These are phyloP conservation scores for Pelagia noctiluca DNA, from an alignment of 30 jellyfish, hydroid and myxozoan genomes.

Conservation along the genomic window DNA sequence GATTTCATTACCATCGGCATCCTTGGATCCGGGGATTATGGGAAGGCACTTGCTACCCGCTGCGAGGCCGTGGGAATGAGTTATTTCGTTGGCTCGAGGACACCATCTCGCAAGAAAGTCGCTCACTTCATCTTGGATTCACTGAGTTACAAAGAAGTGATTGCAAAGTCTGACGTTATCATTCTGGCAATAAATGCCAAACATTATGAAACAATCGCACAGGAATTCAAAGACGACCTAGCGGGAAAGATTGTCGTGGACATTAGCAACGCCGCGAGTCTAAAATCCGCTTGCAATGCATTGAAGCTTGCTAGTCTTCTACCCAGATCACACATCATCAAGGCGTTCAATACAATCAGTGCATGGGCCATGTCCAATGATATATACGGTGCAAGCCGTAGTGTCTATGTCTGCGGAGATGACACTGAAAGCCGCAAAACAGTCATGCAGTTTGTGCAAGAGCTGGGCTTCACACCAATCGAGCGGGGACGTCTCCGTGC, in stretches of 20 bases:
- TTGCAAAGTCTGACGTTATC: constrained; percentile 41
- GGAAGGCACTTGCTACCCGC: constrained; percentile 73
- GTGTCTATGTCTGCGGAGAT: constrained; percentile 65
- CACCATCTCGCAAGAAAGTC: constrained; percentile 25
- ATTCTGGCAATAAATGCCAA: constrained; percentile 54
- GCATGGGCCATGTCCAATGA: constrained; percentile 73
- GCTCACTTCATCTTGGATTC: neutral
- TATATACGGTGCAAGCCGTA: constrained; percentile 65
- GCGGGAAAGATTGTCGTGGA: constrained; percentile 77
- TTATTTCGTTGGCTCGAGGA: constrained; percentile 66
- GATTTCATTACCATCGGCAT: constrained; percentile 32
- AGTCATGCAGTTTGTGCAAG: constrained; percentile 67
- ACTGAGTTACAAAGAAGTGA: constrained; percentile 49
- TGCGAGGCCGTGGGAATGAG: constrained; percentile 43
- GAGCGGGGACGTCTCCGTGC: constrained; percentile 73
- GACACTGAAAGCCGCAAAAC: neutral
- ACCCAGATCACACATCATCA: constrained; percentile 58
- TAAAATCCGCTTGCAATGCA: constrained; percentile 56
- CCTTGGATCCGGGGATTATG: constrained; percentile 84
- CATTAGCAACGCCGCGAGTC: constrained; percentile 61
- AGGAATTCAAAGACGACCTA: constrained; percentile 13
- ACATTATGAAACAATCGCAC: constrained; percentile 21
- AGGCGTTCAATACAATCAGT: constrained; percentile 82
- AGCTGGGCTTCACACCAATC: constrained; percentile 74
- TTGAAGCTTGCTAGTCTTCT: constrained; percentile 37